Percentiles rank a stretch among this genome's conserved stretches.
These are phyloP conservation scores for Amphiprion ocellaris DNA, from an alignment of 2,113 vertebrate genomes.

Conservation along the genomic window DNA sequence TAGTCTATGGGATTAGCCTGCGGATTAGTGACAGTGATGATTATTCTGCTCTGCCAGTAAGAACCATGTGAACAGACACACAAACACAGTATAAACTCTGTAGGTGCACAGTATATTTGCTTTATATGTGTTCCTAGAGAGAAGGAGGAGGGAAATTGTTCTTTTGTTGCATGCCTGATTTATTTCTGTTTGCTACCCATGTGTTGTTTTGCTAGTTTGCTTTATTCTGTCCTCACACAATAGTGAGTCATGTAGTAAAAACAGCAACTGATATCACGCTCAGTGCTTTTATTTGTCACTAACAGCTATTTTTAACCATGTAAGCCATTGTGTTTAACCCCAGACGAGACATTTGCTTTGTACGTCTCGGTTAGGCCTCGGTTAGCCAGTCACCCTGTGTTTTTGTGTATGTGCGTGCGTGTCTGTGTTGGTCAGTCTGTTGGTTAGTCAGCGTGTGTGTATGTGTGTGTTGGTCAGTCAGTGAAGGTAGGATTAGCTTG, in stretches of 20 bases:
- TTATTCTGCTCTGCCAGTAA: constrained; percentile 52
- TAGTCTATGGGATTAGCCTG: constrained; percentile 63
- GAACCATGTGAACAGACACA: constrained; percentile 28
- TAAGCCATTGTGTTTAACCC: constrained; percentile 29
- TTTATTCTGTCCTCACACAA: constrained; percentile 32
- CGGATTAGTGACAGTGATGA: constrained; percentile 74
- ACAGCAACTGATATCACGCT: constrained; percentile 55
- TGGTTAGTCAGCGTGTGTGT: constrained; percentile 38
- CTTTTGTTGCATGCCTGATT: constrained; percentile 14
- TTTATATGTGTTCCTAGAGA: not conserved
- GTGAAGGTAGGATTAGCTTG: constrained; percentile 79
- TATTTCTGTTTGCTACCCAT: constrained; percentile 1
- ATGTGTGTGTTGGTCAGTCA: constrained; percentile 66
- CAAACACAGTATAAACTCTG: not conserved
- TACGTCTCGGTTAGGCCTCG: constrained; percentile 30
- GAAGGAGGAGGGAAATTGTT: constrained; percentile 16
- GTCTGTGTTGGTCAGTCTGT: constrained; percentile 43
- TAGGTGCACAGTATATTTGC: not conserved
- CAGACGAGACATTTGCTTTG: constrained; percentile 38
- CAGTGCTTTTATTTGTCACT: constrained; percentile 38
- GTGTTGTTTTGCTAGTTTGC: constrained; percentile 36
- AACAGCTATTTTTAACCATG: constrained; percentile 56
- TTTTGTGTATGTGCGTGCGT: constrained; percentile 14
- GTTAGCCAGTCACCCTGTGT: constrained; percentile 33
- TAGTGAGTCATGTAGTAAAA: constrained; percentile 37